Evolutionary conservation across 2,888 invertebrate genomes (phyloP).

Genomic region (Cancer borealis): DNA sequence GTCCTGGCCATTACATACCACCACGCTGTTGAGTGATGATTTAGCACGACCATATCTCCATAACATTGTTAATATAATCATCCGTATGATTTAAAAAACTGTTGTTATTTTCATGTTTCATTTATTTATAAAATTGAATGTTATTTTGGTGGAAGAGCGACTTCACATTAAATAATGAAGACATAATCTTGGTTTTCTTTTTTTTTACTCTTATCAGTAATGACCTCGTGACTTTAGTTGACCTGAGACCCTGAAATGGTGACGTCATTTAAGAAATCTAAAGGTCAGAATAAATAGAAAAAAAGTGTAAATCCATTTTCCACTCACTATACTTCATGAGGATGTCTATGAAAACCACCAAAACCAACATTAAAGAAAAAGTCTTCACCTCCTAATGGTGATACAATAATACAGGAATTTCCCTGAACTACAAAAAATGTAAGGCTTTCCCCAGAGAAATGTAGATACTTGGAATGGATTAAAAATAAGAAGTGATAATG

Average conservation of each 20-base stretch:
- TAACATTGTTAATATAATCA: conserved; percentile 70
- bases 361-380: too few species aligned
- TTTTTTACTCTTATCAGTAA: not conserved
- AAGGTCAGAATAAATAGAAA: not conserved
- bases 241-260: not conserved
- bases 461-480: too few species aligned
- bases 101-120: conserved; percentile 74
- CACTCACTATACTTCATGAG: not conserved
- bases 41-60: conserved; percentile 65
- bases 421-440: too few species aligned
- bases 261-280: not conserved
- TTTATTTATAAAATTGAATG: conserved; percentile 73
- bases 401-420: too few species aligned
- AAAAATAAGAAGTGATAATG: too few species aligned
- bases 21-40: conserved; percentile 64
- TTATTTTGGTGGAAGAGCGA: conserved; percentile 75
- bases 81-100: conserved; percentile 57
- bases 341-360: not conserved
- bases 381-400: too few species aligned
- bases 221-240: not conserved
- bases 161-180: conserved; percentile 74
- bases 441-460: too few species aligned
- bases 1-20: conserved; percentile 47
- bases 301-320: not conserved
- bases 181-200: conserved; percentile 52